Conservation (phyloP, 2,113 vertebrate species). For the Lycaon pictus region DNA sequence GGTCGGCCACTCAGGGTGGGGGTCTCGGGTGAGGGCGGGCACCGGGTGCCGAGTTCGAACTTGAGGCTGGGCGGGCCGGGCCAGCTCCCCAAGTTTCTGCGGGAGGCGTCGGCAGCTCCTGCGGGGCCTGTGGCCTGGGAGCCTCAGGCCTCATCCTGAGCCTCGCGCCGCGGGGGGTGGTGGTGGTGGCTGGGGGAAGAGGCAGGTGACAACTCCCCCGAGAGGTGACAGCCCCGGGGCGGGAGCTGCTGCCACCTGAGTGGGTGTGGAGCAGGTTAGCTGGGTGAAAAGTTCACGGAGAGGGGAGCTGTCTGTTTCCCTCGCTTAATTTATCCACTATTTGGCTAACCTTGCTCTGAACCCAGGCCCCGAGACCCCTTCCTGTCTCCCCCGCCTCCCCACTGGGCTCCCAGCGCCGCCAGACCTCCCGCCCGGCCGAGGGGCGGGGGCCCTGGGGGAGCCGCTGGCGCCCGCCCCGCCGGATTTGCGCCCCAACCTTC, state of each 20-base stretch:
- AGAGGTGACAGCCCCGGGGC: conserved; percentile 65
- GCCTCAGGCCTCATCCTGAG: fast-evolving
- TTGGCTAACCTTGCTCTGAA: conserved; percentile 99
- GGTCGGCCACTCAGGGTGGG: too few relatives aligned
- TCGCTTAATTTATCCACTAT: conserved; percentile 95
- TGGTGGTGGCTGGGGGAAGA: neutral
- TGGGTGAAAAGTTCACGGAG: conserved; percentile 92
- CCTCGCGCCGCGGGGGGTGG: neutral
- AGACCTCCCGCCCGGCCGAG: neutral
- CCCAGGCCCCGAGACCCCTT: conserved; percentile 92
- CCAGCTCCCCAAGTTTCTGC: neutral
- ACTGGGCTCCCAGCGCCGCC: conserved; percentile 74
- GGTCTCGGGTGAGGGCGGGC: fast-evolving
- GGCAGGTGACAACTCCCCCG: conserved; percentile 62
- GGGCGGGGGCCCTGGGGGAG: conserved; percentile 63
- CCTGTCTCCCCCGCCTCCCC: conserved; percentile 87
- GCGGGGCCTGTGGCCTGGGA: fast-evolving
- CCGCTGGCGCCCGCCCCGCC: neutral
- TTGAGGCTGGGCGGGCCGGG: neutral
- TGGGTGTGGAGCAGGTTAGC: conserved; percentile 89
- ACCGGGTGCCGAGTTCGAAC: neutral
- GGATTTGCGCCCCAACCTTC: conserved; percentile 65
- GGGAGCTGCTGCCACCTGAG: conserved; percentile 68
- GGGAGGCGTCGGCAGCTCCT: fast-evolving
- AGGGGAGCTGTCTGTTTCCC: conserved; percentile 92